Conservation (phyloP, 2,797 vertebrate species). For the Chaunax sp. region DNA sequence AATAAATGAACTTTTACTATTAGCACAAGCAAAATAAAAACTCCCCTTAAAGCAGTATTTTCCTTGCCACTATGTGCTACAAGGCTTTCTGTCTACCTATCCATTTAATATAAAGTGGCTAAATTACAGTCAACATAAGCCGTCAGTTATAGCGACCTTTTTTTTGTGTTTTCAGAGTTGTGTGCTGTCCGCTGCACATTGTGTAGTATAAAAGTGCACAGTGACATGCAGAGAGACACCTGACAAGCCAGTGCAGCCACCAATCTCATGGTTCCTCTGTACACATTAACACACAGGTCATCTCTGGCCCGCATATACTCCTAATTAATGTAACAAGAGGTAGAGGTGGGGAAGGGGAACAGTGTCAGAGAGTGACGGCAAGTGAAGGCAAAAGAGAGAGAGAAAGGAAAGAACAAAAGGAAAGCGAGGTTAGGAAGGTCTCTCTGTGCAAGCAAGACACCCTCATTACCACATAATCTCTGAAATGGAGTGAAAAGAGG, state of each 20-base stretch:
- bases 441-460: conserved; percentile 40
- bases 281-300: conserved; percentile 58
- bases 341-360: conserved; percentile 38
- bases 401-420: conserved; percentile 32
- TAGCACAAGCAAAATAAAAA: too few species aligned
- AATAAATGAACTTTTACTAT: too few species aligned
- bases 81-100: conserved; percentile 8
- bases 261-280: conserved; percentile 26
- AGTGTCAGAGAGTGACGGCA: conserved; percentile 31
- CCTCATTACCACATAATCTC: conserved; percentile 67
- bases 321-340: conserved; percentile 57
- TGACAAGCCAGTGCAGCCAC: conserved; percentile 24
- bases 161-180: conserved; percentile 12
- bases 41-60: too few species aligned
- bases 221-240: conserved; percentile 22
- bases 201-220: conserved; percentile 8
- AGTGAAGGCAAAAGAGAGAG: conserved; percentile 5
- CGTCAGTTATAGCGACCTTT: neutral
- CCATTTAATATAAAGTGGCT: conserved; percentile 5
- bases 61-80: too few species aligned
- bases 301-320: conserved; percentile 27
- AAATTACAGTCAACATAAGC: neutral
- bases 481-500: conserved; percentile 47
- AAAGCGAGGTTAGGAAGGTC: conserved; percentile 54
- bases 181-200: neutral